phyloP scores from a whole-genome alignment of 2,113 vertebrate species.

The Tonatia bakeri region DNA sequence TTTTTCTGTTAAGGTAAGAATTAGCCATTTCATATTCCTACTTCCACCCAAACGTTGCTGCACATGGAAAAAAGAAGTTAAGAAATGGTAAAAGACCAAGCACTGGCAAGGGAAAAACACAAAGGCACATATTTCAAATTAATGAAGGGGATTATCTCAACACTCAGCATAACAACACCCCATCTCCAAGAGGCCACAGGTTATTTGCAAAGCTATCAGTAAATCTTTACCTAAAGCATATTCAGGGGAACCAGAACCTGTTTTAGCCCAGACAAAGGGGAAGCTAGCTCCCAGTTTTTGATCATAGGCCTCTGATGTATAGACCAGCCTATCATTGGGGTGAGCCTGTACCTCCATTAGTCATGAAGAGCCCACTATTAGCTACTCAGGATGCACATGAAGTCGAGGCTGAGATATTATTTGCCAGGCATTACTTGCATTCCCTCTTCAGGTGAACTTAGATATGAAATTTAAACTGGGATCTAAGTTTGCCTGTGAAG shows the following conservation, averaged over 20 bases:
- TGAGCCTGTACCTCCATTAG: not conserved
- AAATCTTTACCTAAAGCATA: not conserved
- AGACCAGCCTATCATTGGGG: not conserved
- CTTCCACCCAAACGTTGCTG: not conserved
- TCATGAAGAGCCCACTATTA: not conserved
- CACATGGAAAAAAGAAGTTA: not conserved
- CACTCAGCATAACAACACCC: not conserved
- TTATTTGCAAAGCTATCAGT: not conserved
- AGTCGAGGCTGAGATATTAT: not conserved
- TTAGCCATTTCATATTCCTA: not conserved
- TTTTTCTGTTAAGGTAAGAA: slow-evolving; percentile 80
- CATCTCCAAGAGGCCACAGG: not conserved
- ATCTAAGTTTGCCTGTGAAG: not conserved
- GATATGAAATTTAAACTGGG: not conserved
- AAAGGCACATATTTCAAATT: not conserved
- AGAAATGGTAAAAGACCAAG: not conserved
- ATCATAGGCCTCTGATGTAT: not conserved
- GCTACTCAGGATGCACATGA: not conserved
- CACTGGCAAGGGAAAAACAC: not conserved
- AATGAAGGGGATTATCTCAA: not conserved
- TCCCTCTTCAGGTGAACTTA: not conserved
- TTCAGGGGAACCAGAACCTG: not conserved
- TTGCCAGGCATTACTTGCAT: not conserved
- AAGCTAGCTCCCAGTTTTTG: not conserved
- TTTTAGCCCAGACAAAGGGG: not conserved